Evolutionary conservation across 2,888 invertebrate species (phyloP).

Genomic region (Euzophera pinguis): DNA sequence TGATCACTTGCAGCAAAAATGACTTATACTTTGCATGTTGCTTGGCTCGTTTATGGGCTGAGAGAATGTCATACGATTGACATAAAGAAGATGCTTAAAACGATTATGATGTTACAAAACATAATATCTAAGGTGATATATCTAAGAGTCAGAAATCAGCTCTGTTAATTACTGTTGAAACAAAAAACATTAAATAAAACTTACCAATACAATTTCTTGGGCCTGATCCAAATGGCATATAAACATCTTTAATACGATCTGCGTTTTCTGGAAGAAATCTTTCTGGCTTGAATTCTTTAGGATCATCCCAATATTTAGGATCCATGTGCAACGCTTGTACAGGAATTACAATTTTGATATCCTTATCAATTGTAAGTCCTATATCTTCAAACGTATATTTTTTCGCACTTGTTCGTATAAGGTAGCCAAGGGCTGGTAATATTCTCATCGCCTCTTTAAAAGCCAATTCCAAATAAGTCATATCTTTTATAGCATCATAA

Average conservation of each 20-base stretch:
- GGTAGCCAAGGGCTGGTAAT: conserved; percentile 23
- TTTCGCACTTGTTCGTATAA: conserved; percentile 20
- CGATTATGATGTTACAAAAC: too few relatives aligned
- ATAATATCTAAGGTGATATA: too few relatives aligned
- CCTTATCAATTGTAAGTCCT: conserved; percentile 22
- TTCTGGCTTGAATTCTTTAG: conserved; percentile 27
- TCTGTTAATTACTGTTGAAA: too few relatives aligned
- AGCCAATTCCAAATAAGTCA: conserved; percentile 33
- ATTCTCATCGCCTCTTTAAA: conserved; percentile 23
- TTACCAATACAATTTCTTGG: conserved; percentile 31
- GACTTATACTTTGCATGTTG: too few relatives aligned
- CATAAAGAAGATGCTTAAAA: too few relatives aligned
- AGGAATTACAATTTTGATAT: conserved; percentile 22
- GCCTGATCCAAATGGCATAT: conserved; percentile 29
- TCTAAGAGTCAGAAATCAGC: too few relatives aligned
- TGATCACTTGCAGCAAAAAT: too few relatives aligned
- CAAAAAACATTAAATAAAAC: neutral
- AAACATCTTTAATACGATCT: conserved; percentile 17
- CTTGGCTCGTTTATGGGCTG: too few relatives aligned
- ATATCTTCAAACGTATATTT: conserved; percentile 25
- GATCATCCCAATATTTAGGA: conserved; percentile 24
- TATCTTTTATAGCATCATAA: conserved; percentile 32
- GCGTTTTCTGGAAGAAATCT: conserved; percentile 25
- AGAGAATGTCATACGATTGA: too few relatives aligned
- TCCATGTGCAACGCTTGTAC: conserved; percentile 27